Conservation (phyloP, 2,797 vertebrate genomes). For the Cercopithecus hamlyni region DNA sequence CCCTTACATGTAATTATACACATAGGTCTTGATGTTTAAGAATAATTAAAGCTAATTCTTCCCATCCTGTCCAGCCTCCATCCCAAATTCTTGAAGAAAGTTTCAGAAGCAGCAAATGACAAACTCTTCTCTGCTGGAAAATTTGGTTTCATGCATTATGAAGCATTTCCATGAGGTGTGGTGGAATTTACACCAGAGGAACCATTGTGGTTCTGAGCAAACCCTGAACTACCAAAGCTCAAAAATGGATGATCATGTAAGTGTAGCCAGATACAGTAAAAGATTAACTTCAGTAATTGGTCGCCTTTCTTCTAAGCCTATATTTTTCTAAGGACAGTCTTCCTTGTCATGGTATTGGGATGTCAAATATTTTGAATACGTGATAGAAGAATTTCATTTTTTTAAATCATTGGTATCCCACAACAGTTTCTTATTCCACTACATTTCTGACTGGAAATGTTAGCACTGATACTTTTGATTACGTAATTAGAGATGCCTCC, state of each 20-base stretch:
- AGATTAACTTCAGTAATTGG: conserved; percentile 16
- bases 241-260: conserved; percentile 40
- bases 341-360: not conserved
- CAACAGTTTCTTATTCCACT: not conserved
- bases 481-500: conserved; percentile 66
- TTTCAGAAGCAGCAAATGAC: not conserved
- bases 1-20: not conserved
- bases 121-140: conserved; percentile 6
- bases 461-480: conserved; percentile 49
- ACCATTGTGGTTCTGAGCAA: not conserved
- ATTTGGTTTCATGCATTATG: not conserved
- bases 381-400: conserved; percentile 44
- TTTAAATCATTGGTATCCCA: not conserved
- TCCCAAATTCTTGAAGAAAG: not conserved
- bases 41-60: not conserved
- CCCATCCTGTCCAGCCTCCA: too few relatives aligned
- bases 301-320: conserved; percentile 67
- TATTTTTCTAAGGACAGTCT: conserved; percentile 56
- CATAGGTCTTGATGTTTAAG: not conserved
- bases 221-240: conserved; percentile 38
- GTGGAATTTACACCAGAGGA: conserved; percentile 43
- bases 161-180: conserved; percentile 1
- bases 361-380: conserved; percentile 41
- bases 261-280: conserved; percentile 60
- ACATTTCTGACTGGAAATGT: conserved; percentile 58